Evolutionary conservation across 35 echinoderm and acorn worm species (phyloP).

Genomic region (Apostichopus californicus): DNA sequence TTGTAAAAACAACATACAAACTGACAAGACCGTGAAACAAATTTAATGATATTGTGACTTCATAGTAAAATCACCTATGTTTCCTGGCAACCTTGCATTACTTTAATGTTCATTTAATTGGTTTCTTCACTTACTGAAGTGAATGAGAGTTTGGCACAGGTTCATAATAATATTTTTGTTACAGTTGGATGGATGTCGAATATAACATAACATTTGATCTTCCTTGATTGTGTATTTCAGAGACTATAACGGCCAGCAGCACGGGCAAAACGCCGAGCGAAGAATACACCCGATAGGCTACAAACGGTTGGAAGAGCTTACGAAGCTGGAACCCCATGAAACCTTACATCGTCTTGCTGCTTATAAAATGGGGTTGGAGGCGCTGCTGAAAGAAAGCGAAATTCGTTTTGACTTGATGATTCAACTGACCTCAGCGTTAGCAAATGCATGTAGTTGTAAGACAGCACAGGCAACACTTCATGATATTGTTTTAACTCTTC

Average conservation of each 20-base stretch:
- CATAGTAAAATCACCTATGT: too few relatives aligned
- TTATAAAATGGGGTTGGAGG: constrained; percentile 54
- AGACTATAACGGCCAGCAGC: background rate
- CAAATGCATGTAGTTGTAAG: constrained; percentile 55
- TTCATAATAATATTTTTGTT: background rate
- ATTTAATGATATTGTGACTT: too few relatives aligned
- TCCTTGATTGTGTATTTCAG: background rate
- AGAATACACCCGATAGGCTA: constrained; percentile 37
- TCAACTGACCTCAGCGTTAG: constrained; percentile 42
- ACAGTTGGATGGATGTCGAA: too few relatives aligned
- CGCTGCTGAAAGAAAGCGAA: constrained; percentile 67
- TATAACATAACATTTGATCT: too few relatives aligned
- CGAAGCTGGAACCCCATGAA: constrained; percentile 42
- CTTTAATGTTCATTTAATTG: too few relatives aligned
- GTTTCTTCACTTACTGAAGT: too few relatives aligned
- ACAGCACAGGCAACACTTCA: constrained; percentile 57
- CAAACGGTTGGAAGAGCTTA: constrained; percentile 55
- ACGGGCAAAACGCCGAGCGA: background rate
- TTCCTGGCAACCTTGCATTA: too few relatives aligned
- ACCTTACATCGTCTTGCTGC: constrained; percentile 44
- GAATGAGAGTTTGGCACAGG: too few relatives aligned
- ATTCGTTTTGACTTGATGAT: constrained; percentile 77
- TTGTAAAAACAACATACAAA: too few relatives aligned
- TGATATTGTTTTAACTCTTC: constrained; percentile 20
- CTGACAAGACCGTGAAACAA: too few relatives aligned